These are phyloP conservation scores for Lacanobia oleracea DNA, from an alignment of 2,888 invertebrate species.

Conservation along the genomic window DNA sequence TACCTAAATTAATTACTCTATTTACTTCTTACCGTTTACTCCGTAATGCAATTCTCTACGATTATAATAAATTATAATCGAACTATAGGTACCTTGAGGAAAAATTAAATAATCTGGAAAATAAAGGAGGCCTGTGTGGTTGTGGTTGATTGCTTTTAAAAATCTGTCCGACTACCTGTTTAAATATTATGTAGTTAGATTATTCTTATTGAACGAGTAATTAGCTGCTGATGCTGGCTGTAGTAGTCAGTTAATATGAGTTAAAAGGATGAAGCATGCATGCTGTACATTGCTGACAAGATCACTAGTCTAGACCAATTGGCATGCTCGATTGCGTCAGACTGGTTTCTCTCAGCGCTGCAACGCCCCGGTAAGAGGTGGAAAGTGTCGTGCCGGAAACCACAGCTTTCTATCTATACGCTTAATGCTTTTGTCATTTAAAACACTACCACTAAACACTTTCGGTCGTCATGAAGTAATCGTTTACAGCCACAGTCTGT, in stretches of 20 bases:
- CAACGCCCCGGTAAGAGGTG: slow-evolving; percentile 64
- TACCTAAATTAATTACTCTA: background rate
- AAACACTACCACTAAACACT: slow-evolving; percentile 59
- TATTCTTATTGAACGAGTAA: background rate
- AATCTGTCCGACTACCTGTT: background rate
- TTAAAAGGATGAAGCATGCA: slow-evolving; percentile 29
- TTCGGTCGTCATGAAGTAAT: slow-evolving; percentile 48
- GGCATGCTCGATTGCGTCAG: slow-evolving; percentile 76
- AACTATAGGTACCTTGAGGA: background rate
- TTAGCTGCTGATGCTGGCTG: too few relatives aligned
- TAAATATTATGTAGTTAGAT: background rate
- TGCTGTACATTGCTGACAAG: slow-evolving; percentile 49
- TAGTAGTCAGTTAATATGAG: slow-evolving; percentile 2
- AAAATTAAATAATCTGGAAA: background rate
- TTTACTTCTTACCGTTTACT: too few relatives aligned
- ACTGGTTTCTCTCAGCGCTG: slow-evolving; percentile 72
- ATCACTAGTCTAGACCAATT: slow-evolving; percentile 65
- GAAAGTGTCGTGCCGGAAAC: slow-evolving; percentile 82
- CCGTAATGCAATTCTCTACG: too few relatives aligned
- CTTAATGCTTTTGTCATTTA: slow-evolving; percentile 69
- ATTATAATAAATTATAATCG: too few relatives aligned
- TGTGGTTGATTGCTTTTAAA: too few relatives aligned
- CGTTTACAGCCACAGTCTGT: slow-evolving; percentile 30
- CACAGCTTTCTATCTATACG: slow-evolving; percentile 79
- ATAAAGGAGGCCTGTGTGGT: background rate